Evolutionary conservation across 2,797 vertebrate species (phyloP).

Genomic region (Oceanodroma leucorhoa): DNA sequence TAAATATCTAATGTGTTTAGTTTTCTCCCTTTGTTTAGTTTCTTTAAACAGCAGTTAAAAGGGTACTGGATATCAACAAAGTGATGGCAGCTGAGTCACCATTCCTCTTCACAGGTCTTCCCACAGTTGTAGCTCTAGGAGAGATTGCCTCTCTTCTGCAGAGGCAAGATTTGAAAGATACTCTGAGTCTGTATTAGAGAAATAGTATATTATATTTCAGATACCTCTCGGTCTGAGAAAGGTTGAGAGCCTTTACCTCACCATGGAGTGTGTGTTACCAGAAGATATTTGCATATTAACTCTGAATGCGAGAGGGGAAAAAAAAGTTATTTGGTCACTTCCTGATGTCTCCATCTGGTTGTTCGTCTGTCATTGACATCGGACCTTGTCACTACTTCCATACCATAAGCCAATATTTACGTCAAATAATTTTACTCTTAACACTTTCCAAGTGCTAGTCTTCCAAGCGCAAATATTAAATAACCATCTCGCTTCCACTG

Average conservation of each 20-base stretch:
- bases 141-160: not conserved
- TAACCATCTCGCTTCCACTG: not conserved
- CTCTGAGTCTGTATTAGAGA: not conserved
- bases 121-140: not conserved
- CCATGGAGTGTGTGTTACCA: not conserved
- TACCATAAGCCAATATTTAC: not conserved
- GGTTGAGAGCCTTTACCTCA: not conserved
- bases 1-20: not conserved
- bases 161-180: not conserved
- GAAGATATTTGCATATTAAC: not conserved
- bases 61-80: not conserved
- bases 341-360: not conserved
- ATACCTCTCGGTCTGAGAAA: not conserved
- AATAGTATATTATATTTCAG: not conserved
- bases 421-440: not conserved
- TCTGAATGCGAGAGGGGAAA: not conserved
- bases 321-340: not conserved
- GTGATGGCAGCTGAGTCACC: not conserved
- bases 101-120: not conserved
- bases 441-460: not conserved
- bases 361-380: fast-evolving
- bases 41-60: not conserved
- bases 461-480: no score
- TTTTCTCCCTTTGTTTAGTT: not conserved
- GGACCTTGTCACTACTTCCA: not conserved